Percentiles rank a stretch among this genome's conserved stretches.
Conservation (phyloP, 2,797 vertebrate genomes). For the Valencia hispanica region DNA sequence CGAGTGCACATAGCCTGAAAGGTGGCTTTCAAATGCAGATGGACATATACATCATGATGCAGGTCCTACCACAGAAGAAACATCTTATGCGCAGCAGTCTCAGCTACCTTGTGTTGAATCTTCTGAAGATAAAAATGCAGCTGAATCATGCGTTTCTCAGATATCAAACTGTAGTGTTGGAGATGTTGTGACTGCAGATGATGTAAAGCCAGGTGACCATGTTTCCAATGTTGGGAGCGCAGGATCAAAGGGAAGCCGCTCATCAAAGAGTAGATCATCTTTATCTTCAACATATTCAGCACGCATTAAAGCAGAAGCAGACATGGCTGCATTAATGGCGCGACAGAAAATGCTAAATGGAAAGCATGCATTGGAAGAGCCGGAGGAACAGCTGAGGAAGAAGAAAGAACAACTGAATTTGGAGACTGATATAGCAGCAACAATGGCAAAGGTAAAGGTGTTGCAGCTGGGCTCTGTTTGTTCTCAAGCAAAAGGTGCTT, state of each 20-base stretch:
- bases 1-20: no score
- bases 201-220: constrained; percentile 1
- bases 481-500: neutral
- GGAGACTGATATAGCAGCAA: constrained; percentile 4
- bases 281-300: neutral
- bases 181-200: neutral
- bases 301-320: neutral
- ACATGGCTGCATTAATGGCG: neutral
- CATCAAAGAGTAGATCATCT: neutral
- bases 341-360: neutral
- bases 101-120: no score
- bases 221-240: constrained; percentile 3
- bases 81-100: neutral
- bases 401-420: constrained; percentile 6
- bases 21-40: neutral
- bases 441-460: constrained; percentile 6
- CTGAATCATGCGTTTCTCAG: neutral
- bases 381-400: neutral
- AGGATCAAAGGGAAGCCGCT: neutral
- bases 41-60: neutral
- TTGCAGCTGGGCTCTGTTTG: neutral
- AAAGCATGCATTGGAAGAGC: neutral
- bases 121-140: no score
- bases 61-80: neutral
- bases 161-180: neutral